Evolutionary conservation across 2,888 invertebrate genomes (phyloP).

Genomic region (Syrphus vitripennis): DNA sequence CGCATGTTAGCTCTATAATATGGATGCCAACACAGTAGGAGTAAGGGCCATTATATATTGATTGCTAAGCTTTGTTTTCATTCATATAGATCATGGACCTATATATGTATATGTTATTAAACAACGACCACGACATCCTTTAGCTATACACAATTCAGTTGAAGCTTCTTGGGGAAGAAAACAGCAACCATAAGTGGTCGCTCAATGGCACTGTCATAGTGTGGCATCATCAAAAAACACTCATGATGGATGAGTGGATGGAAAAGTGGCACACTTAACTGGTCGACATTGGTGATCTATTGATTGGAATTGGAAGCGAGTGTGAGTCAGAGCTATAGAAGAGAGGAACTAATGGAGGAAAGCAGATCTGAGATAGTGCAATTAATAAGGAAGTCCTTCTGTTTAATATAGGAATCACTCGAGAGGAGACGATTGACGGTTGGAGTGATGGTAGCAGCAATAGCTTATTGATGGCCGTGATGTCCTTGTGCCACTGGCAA

Average conservation of each 20-base stretch:
- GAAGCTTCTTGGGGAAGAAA: slow-evolving; percentile 24
- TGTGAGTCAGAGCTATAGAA: background rate
- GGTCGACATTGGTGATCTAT: slow-evolving; percentile 38
- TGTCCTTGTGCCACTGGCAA: slow-evolving; percentile 43
- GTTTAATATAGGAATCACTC: slow-evolving; percentile 16
- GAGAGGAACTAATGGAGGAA: background rate
- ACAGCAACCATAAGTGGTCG: slow-evolving; percentile 50
- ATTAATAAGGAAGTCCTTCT: slow-evolving; percentile 53
- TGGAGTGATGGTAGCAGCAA: background rate
- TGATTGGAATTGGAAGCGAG: background rate
- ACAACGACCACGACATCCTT: slow-evolving; percentile 35
- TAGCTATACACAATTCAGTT: slow-evolving; percentile 21
- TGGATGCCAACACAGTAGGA: background rate
- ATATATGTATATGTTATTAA: background rate
- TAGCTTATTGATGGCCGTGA: background rate
- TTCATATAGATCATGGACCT: slow-evolving; percentile 38
- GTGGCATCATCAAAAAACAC: slow-evolving; percentile 50
- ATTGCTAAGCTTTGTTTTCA: slow-evolving; percentile 43
- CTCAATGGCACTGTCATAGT: slow-evolving; percentile 35
- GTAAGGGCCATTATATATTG: slow-evolving; percentile 56
- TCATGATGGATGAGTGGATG: slow-evolving; percentile 56
- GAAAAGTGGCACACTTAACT: slow-evolving; percentile 51
- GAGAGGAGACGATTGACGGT: slow-evolving; percentile 25
- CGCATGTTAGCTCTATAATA: background rate
- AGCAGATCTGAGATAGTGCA: slow-evolving; percentile 15